Percentiles rank a stretch among this genome's conserved stretches.
Evolutionary conservation across 2,888 invertebrate species (phyloP).

Genomic region (Epistrophe eligans): DNA sequence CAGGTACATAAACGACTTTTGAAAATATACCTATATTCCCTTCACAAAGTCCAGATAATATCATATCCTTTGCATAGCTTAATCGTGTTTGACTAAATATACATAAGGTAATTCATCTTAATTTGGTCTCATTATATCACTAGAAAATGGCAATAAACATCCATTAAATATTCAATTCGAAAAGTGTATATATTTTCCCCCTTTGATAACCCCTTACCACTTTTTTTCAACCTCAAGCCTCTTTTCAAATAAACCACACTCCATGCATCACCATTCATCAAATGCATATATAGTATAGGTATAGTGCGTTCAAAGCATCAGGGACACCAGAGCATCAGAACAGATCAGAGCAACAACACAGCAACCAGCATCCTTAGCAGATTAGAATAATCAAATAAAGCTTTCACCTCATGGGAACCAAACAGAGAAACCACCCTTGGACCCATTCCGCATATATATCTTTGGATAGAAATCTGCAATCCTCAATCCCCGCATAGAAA

Average conservation of each 20-base stretch:
- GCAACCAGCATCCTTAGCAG: conserved; percentile 38
- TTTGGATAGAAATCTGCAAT: conserved; percentile 3
- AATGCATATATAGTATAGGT: no score
- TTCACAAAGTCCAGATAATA: not conserved
- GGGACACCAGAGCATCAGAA: not conserved
- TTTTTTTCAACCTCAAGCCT: conserved; percentile 4
- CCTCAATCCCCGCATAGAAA: conserved; percentile 20
- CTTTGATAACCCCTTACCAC: not conserved
- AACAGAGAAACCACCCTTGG: conserved; percentile 27
- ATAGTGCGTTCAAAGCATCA: conserved; percentile 46
- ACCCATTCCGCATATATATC: conserved; percentile 7
- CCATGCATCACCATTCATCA: not conserved
- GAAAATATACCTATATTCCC: not conserved
- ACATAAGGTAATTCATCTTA: conserved; percentile 66
- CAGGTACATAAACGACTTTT: not conserved
- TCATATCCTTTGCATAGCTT: conserved; percentile 16
- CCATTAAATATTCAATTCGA: conserved; percentile 70
- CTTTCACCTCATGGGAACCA: conserved; percentile 68
- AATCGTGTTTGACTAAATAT: conserved; percentile 41
- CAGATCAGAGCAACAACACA: conserved; percentile 11
- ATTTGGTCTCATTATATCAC: conserved; percentile 70
- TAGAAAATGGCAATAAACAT: conserved; percentile 66
- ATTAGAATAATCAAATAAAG: conserved; percentile 76
- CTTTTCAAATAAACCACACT: conserved; percentile 20
- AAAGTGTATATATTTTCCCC: conserved; percentile 15